Evolutionary conservation across 2,797 vertebrate genomes (phyloP).

Genomic region (Microchirus variegatus): DNA sequence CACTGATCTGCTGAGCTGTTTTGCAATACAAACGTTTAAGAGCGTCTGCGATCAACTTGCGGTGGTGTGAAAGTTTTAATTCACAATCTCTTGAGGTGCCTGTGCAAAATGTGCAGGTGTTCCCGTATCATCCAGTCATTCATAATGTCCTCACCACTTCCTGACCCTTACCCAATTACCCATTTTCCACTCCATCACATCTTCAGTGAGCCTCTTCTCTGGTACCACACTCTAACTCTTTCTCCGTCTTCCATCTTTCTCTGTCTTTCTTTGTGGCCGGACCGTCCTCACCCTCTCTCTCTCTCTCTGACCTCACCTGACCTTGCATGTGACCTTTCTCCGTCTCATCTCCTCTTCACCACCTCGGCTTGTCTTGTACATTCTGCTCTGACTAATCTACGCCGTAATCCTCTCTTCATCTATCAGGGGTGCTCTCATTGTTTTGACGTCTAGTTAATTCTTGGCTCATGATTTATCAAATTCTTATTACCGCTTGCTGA

Average conservation of each 20-base stretch:
- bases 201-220: constrained; percentile 22
- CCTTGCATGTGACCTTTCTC: constrained; percentile 61
- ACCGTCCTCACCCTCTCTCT: constrained; percentile 22
- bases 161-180: constrained; percentile 20
- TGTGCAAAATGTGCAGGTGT: constrained; percentile 8
- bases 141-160: constrained; percentile 12
- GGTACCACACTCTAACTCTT: constrained; percentile 1
- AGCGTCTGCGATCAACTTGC: too few relatives aligned
- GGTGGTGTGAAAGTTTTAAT: too few relatives aligned
- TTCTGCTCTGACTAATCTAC: constrained; percentile 92
- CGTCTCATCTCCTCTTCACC: constrained; percentile 2
- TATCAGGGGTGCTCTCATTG: constrained; percentile 99
- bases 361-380: constrained; percentile 28
- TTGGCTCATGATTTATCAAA: constrained; percentile 99
- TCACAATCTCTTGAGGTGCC: too few relatives aligned
- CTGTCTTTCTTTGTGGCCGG: neutral
- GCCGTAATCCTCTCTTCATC: constrained; percentile 92
- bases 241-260: constrained; percentile 14
- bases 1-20: too few relatives aligned
- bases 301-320: constrained; percentile 49
- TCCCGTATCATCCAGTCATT: constrained; percentile 4
- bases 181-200: constrained; percentile 41
- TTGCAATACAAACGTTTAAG: too few relatives aligned
- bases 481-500: constrained; percentile 99
- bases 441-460: constrained; percentile 99